Evolutionary conservation across 2,113 vertebrate genomes (phyloP).

Genomic region (Erinaceus europaeus): DNA sequence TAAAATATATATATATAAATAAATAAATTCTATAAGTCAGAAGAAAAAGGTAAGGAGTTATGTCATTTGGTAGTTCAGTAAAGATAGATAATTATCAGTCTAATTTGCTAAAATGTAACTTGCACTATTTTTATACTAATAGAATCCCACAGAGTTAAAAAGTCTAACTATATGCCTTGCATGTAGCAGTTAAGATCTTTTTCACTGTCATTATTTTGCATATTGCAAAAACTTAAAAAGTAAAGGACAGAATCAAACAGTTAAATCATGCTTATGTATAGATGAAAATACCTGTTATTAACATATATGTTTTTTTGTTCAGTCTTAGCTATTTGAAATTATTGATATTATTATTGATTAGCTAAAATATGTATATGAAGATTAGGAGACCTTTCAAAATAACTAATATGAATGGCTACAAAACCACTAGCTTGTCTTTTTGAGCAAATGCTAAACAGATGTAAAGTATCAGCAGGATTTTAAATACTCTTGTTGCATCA

Average conservation of each 20-base stretch:
- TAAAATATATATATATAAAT: too few species aligned
- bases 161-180: not conserved
- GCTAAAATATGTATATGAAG: not conserved
- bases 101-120: not conserved
- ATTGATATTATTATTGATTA: conserved; percentile 20
- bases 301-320: conserved; percentile 31
- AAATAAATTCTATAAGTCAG: too few species aligned
- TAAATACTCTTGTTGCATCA: conserved; percentile 21
- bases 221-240: not conserved
- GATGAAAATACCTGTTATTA: not conserved
- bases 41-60: too few species aligned
- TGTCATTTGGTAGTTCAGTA: not conserved
- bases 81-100: not conserved
- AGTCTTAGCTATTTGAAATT: not conserved
- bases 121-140: not conserved
- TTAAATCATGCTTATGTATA: conserved; percentile 3
- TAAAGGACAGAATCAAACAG: not conserved
- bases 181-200: not conserved
- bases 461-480: not conserved
- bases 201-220: not conserved
- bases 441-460: conserved; percentile 25
- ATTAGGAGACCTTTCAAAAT: conserved; percentile 30
- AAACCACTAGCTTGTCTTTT: not conserved
- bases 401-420: not conserved
- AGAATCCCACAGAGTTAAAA: not conserved